These are phyloP conservation scores for Ectropis grisescens DNA, from an alignment of 1,140 invertebrate genomes.

Conservation along the genomic window DNA sequence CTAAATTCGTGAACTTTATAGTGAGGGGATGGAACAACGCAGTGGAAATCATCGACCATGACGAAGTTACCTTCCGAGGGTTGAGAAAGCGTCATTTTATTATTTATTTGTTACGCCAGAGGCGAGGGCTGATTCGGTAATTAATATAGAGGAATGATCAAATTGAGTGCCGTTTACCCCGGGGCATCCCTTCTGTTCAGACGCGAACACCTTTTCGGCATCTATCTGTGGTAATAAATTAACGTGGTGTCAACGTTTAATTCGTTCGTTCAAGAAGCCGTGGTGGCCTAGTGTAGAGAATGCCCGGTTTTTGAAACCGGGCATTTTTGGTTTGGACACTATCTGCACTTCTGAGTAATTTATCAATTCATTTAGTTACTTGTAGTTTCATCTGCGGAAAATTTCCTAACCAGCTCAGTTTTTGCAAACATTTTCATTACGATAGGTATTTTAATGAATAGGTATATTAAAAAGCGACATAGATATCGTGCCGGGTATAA, in stretches of 20 bases:
- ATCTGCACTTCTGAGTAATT: too few relatives aligned
- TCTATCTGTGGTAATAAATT: conserved; percentile 13
- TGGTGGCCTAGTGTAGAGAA: too few relatives aligned
- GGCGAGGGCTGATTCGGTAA: conserved; percentile 33
- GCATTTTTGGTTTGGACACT: too few relatives aligned
- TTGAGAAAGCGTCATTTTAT: conserved; percentile 7
- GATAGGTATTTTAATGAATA: too few relatives aligned
- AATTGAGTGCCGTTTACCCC: conserved; percentile 34
- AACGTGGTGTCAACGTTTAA: conserved; percentile 16
- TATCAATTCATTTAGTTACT: too few relatives aligned
- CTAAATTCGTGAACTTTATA: conserved; percentile 23
- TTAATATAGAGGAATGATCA: conserved; percentile 37
- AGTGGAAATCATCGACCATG: conserved; percentile 23
- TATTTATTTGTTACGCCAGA: conserved; percentile 32
- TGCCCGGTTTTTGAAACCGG: too few relatives aligned
- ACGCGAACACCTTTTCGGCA: conserved; percentile 25
- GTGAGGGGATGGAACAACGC: conserved; percentile 27
- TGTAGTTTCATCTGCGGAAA: too few relatives aligned
- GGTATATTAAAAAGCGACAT: too few relatives aligned
- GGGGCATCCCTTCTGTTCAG: conserved; percentile 14
- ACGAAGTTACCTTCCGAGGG: conserved; percentile 11
- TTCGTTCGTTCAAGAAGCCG: too few relatives aligned
- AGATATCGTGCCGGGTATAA: too few relatives aligned
- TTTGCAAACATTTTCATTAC: too few relatives aligned
- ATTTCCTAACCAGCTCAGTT: too few relatives aligned